These are phyloP conservation scores for Apodemia zela DNA, from an alignment of 2,888 invertebrate species.

Conservation along the genomic window DNA sequence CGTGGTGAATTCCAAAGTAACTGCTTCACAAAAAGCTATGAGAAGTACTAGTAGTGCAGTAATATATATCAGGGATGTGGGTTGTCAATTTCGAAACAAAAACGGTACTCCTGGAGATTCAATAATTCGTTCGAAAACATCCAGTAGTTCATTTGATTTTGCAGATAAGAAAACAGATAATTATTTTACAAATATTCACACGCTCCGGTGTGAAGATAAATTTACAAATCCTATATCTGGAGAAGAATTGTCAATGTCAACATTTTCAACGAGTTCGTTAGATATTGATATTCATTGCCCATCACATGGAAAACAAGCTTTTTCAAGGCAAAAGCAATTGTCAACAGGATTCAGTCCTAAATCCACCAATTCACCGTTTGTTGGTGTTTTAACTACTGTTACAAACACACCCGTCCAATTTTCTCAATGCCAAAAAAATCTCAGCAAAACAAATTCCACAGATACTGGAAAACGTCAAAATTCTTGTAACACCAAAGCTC, in stretches of 20 bases:
- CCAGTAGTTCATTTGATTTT: constrained; percentile 48
- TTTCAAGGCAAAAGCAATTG: constrained; percentile 2
- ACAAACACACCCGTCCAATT: neutral
- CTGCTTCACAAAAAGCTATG: constrained; percentile 20
- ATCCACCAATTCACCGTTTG: constrained; percentile 38
- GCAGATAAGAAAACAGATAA: constrained; percentile 42
- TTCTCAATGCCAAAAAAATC: constrained; percentile 15
- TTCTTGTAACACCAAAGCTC: constrained; percentile 38
- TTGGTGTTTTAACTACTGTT: constrained; percentile 41
- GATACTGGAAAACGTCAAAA: constrained; percentile 23
- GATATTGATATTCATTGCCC: constrained; percentile 47
- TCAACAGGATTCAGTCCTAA: constrained; percentile 43
- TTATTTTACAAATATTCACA: constrained; percentile 45
- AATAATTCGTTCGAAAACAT: constrained; percentile 42
- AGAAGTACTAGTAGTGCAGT: constrained; percentile 40
- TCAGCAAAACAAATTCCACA: constrained; percentile 9
- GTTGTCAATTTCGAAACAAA: constrained; percentile 62
- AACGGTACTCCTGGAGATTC: constrained; percentile 40
- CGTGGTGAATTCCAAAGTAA: constrained; percentile 38
- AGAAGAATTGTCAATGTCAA: constrained; percentile 40
- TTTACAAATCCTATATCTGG: constrained; percentile 44
- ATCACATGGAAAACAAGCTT: constrained; percentile 41
- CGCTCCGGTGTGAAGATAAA: constrained; percentile 56
- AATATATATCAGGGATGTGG: constrained; percentile 66
- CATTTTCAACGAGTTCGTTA: constrained; percentile 43